Conservation (phyloP, 2,797 vertebrate species). For the Hephaestus fuliginosus region DNA sequence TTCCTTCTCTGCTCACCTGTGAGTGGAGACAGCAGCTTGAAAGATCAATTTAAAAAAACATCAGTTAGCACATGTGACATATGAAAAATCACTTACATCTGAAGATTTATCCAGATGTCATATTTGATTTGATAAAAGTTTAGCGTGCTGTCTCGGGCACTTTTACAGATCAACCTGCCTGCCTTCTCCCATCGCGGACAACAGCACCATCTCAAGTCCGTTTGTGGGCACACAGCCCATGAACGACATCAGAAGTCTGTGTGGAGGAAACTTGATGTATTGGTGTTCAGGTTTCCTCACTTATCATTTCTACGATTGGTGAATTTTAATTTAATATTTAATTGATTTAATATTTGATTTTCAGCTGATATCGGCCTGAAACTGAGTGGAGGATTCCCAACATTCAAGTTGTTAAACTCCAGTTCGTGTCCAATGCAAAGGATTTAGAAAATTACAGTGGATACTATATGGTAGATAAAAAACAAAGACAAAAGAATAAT, state of each 20-base stretch:
- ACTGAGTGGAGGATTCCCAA: background rate
- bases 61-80: background rate
- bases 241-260: background rate
- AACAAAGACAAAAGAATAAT: background rate
- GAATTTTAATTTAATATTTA: background rate
- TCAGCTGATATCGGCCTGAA: background rate
- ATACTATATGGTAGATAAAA: background rate
- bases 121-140: background rate
- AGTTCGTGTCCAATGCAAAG: background rate
- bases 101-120: background rate
- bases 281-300: background rate
- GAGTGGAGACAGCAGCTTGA: background rate
- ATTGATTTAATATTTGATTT: background rate
- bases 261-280: too few relatives aligned
- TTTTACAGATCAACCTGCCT: background rate
- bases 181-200: background rate
- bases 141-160: too few relatives aligned
- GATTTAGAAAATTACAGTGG: background rate
- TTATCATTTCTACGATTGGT: background rate
- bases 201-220: conserved; percentile 42
- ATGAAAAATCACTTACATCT: too few relatives aligned
- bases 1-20: background rate
- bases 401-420: background rate
- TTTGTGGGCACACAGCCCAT: background rate
- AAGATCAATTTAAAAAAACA: background rate